Conservation (phyloP, 1,140 invertebrate genomes). For the Halictus rubicundus region DNA sequence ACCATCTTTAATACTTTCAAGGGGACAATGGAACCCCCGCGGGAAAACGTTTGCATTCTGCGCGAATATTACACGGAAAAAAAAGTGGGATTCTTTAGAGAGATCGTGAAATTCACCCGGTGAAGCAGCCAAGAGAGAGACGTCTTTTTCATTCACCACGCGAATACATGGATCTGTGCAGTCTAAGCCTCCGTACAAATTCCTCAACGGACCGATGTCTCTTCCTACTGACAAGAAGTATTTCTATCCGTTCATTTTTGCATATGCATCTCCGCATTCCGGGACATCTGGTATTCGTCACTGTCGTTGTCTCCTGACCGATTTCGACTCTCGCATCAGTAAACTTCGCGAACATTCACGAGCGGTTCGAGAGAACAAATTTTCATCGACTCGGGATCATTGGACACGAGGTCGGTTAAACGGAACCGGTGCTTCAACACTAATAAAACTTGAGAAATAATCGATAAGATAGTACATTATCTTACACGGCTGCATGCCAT, state of each 20-base stretch:
- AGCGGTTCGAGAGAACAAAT: not conserved
- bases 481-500: too few relatives aligned
- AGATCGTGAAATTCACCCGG: slow-evolving; percentile 31
- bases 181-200: slow-evolving; percentile 39
- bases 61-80: slow-evolving; percentile 5
- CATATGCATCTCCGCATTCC: slow-evolving; percentile 33
- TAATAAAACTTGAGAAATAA: too few relatives aligned
- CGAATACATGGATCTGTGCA: slow-evolving; percentile 8
- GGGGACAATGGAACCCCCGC: not conserved
- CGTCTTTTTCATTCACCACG: slow-evolving; percentile 26
- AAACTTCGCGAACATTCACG: slow-evolving; percentile 36
- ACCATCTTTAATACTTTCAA: slow-evolving; percentile 17
- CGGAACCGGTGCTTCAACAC: not conserved
- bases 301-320: slow-evolving; percentile 11
- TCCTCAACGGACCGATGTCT: slow-evolving; percentile 35
- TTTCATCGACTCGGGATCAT: slow-evolving; percentile 14
- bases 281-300: slow-evolving; percentile 16
- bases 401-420: slow-evolving; percentile 3
- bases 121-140: slow-evolving; percentile 30
- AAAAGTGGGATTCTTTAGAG: slow-evolving; percentile 23
- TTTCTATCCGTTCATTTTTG: slow-evolving; percentile 49
- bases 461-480: too few relatives aligned
- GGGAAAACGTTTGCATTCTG: slow-evolving; percentile 26
- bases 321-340: slow-evolving; percentile 21
- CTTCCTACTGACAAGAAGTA: slow-evolving; percentile 36